Evolutionary conservation across 2,888 invertebrate genomes (phyloP).

Genomic region (Steinernema carpocapsae): DNA sequence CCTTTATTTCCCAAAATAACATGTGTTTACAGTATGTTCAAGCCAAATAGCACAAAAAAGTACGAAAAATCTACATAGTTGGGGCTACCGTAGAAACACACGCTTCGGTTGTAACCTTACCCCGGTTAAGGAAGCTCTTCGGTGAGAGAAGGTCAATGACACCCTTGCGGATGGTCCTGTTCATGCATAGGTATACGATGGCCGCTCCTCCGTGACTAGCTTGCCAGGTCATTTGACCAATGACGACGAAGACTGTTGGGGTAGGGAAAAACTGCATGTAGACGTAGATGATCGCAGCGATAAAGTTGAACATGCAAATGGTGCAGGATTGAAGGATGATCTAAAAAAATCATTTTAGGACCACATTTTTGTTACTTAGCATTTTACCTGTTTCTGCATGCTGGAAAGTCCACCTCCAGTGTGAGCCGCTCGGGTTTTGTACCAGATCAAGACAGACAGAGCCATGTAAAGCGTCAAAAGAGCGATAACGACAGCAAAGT

Average conservation of each 20-base stretch:
- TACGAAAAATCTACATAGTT: background rate
- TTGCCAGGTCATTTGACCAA: constrained; percentile 24
- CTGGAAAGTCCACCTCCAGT: background rate
- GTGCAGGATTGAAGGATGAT: constrained; percentile 41
- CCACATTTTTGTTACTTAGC: too few species aligned
- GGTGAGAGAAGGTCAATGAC: constrained; percentile 6
- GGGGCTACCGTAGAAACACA: background rate
- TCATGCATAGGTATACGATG: constrained; percentile 27
- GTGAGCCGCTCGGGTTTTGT: constrained; percentile 1
- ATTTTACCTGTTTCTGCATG: constrained; percentile 28
- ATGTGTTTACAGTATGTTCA: too few species aligned
- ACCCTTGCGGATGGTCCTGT: constrained; percentile 25
- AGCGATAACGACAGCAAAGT: constrained; percentile 8
- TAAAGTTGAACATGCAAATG: constrained; percentile 38
- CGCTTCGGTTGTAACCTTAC: background rate
- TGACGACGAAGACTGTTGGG: constrained; percentile 18
- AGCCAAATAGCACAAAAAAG: background rate
- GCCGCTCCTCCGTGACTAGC: constrained; percentile 26
- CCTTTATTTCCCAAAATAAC: too few species aligned
- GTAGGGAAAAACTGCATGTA: constrained; percentile 37
- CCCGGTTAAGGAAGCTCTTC: background rate
- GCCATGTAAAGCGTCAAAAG: background rate
- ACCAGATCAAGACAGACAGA: constrained; percentile 15
- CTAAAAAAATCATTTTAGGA: constrained; percentile 23
- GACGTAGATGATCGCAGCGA: constrained; percentile 40